A percentile compares a stretch with the other conserved stretches of the same genome.
Conservation (phyloP, 2,888 invertebrate genomes). For the Diplolepis rosae region DNA sequence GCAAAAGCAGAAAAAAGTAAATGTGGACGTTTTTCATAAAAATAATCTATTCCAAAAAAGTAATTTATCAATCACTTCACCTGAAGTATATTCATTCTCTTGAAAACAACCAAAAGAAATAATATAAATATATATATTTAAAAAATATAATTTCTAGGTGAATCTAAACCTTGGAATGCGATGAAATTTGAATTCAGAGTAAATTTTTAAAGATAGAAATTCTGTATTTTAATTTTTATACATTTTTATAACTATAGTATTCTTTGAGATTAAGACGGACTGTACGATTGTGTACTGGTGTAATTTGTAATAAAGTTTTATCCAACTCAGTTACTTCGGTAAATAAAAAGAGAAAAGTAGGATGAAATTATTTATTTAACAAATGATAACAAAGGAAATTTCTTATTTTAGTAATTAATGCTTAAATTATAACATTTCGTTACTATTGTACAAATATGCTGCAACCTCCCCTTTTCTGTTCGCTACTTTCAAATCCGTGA, state of each 20-base stretch:
- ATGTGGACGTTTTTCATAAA: not conserved
- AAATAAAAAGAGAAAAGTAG: not conserved
- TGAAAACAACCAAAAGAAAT: not conserved
- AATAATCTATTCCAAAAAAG: not conserved
- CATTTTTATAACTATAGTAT: constrained; percentile 14
- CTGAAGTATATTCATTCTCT: constrained; percentile 1
- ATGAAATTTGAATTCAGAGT: not conserved
- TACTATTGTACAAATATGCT: not conserved
- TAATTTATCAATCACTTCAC: constrained; percentile 8
- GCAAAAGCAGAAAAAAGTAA: constrained; percentile 95
- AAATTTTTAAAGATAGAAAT: constrained; percentile 4
- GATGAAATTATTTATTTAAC: constrained; percentile 68
- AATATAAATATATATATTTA: not conserved
- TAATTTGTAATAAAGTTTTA: too few relatives aligned
- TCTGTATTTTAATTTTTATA: constrained; percentile 10
- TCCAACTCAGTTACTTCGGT: not conserved
- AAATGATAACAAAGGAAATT: constrained; percentile 62
- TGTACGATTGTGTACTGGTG: too few relatives aligned
- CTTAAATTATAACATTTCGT: not conserved
- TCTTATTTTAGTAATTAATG: not conserved
- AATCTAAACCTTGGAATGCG: not conserved
- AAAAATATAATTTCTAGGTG: not conserved
- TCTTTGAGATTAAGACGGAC: too few relatives aligned
- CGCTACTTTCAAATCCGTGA: too few relatives aligned
- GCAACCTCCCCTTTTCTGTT: not conserved